Percentiles rank a stretch among this genome's conserved stretches.
These are phyloP conservation scores for Cephalopachus bancanus DNA, from an alignment of 2,797 vertebrate species.

Conservation along the genomic window DNA sequence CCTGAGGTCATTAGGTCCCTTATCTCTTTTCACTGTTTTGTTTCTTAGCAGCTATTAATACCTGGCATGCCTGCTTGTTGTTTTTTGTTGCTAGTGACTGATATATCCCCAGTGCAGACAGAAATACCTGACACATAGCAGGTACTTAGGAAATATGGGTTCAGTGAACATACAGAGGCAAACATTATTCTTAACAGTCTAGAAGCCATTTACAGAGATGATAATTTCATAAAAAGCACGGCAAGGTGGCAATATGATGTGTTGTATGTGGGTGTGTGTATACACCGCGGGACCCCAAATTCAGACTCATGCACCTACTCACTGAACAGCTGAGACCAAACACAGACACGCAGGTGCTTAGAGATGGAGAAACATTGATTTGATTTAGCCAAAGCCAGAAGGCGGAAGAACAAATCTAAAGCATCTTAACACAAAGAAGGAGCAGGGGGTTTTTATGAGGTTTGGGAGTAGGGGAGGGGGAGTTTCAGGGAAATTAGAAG, in stretches of 20 bases:
- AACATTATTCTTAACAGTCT: not conserved
- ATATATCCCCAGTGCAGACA: accelerated
- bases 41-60: too few relatives aligned
- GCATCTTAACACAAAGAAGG: not conserved
- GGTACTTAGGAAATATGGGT: not conserved
- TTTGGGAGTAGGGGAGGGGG: not conserved
- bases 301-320: not conserved
- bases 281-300: not conserved
- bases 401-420: not conserved
- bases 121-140: not conserved
- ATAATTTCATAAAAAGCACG: not conserved
- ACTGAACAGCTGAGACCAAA: not conserved
- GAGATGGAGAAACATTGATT: not conserved
- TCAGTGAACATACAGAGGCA: not conserved
- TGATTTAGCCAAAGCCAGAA: not conserved
- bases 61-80: not conserved
- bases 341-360: not conserved
- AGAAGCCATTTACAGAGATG: not conserved
- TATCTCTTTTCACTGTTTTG: not conserved
- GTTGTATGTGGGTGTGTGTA: accelerated
- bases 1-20: too few relatives aligned
- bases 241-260: accelerated
- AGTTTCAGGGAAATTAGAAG: not conserved
- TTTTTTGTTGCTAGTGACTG: not conserved
- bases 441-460: not conserved